These are phyloP conservation scores for Thelaira solivaga DNA, from an alignment of 2,888 invertebrate species.

Conservation along the genomic window DNA sequence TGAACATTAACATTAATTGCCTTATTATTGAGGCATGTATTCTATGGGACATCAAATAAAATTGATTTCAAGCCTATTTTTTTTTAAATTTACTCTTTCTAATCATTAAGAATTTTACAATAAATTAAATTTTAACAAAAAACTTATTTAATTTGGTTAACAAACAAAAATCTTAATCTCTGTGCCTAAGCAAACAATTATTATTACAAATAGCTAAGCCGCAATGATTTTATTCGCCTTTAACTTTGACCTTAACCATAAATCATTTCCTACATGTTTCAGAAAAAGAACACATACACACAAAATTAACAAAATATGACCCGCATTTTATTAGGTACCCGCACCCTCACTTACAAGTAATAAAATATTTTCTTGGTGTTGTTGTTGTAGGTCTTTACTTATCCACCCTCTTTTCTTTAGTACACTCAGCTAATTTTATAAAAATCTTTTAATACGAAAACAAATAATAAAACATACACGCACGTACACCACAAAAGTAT, in stretches of 20 bases:
- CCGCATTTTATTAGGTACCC: slow-evolving; percentile 1
- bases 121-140: not conserved
- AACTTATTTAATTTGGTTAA: too few species aligned
- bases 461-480: not conserved
- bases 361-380: too few species aligned
- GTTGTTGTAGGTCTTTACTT: too few species aligned
- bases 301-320: slow-evolving; percentile 4
- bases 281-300: not conserved
- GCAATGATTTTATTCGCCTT: not conserved
- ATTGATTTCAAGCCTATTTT: too few species aligned
- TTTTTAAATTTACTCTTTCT: too few species aligned
- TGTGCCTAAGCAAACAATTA: not conserved
- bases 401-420: not conserved
- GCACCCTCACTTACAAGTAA: not conserved
- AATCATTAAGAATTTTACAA: too few species aligned
- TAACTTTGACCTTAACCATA: slow-evolving; percentile 8
- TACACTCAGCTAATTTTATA: slow-evolving; percentile 4
- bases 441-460: not conserved
- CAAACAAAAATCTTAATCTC: not conserved
- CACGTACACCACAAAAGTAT: slow-evolving; percentile 1
- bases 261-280: not conserved
- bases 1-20: too few species aligned
- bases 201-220: not conserved
- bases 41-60: too few species aligned
- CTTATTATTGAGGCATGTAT: too few species aligned